Percentiles rank a stretch among this genome's conserved stretches.
Conservation (phyloP, 2,113 vertebrate genomes). For the western clawed frog (Xenopus tropicalis) region UCB_Xtro_10.0 CM004444.2:172844501-172845000, state of each 20-base stretch:
- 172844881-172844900: not conserved
- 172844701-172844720: not conserved
- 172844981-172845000: not conserved
- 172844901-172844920: not conserved
- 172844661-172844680: too few species aligned
- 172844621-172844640: too few species aligned
- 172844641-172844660: not conserved
- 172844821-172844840: not conserved
- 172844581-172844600: too few species aligned
- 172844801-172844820: not conserved
- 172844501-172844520: too few species aligned
- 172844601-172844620: too few species aligned
- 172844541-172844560: too few species aligned
- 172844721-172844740: not conserved
- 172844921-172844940: not conserved
- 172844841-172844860: not conserved
- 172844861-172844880: slow-evolving; percentile 7
- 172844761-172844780: not conserved
- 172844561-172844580: too few species aligned
- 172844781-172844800: not conserved
- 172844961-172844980: too few species aligned
- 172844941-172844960: not conserved
- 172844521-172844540: too few species aligned
- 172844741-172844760: not conserved
- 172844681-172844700: not conserved